These are phyloP conservation scores for Mesocentrotus franciscanus DNA, from an alignment of 53 echinoderm and acorn worm genomes.

Conservation along the genomic window DNA sequence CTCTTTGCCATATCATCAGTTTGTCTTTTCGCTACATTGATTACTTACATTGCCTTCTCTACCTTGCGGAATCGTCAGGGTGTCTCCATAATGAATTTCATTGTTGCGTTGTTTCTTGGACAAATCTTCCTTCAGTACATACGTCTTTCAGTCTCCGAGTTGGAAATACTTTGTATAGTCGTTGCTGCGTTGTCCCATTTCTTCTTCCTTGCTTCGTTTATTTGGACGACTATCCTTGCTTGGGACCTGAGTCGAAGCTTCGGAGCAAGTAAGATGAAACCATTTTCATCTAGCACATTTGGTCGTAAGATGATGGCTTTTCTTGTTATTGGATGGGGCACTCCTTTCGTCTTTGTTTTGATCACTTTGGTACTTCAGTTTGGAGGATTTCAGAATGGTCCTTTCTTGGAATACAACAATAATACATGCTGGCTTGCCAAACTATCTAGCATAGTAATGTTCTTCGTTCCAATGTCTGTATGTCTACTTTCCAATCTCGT, in stretches of 20 bases:
- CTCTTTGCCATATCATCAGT: conserved; percentile 29
- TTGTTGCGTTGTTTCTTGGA: conserved; percentile 10
- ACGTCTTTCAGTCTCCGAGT: background rate
- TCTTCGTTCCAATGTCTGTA: conserved; percentile 66
- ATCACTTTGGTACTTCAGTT: conserved; percentile 69
- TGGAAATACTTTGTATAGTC: conserved; percentile 45
- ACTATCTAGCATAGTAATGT: conserved; percentile 63
- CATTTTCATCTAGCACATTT: background rate
- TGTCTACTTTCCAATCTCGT: conserved; percentile 63
- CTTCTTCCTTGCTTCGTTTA: conserved; percentile 77
- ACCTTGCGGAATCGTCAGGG: conserved; percentile 53
- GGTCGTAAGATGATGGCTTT: conserved; percentile 34
- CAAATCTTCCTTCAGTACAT: conserved; percentile 55
- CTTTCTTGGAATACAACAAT: conserved; percentile 59
- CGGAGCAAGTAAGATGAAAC: conserved; percentile 27
- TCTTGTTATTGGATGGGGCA: conserved; percentile 60
- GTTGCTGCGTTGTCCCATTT: conserved; percentile 77
- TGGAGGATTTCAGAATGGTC: conserved; percentile 60
- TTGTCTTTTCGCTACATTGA: conserved; percentile 26
- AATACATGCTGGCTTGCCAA: conserved; percentile 67
- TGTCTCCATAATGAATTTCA: conserved; percentile 50
- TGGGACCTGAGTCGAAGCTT: conserved; percentile 74
- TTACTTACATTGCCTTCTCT: conserved; percentile 3
- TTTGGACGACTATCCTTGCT: conserved; percentile 79
- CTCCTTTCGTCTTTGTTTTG: conserved; percentile 59